Conservation (phyloP, 2,888 invertebrate genomes). For the Thecophora atra region DNA sequence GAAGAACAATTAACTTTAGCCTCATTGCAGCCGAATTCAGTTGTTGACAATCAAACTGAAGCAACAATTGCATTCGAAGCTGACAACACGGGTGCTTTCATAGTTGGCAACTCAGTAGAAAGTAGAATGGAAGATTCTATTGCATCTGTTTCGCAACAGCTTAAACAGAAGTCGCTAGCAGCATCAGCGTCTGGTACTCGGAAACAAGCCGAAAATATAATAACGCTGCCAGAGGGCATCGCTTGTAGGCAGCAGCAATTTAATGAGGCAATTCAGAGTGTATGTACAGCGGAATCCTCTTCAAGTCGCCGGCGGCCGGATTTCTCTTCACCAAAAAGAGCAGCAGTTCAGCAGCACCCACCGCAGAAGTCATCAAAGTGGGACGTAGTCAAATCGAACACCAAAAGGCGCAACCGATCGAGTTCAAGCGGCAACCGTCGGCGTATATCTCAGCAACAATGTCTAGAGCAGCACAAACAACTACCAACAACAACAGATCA, state of each 20-base stretch:
- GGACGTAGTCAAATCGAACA: not conserved
- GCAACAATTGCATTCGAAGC: slow-evolving; percentile 36
- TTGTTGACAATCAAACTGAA: not conserved
- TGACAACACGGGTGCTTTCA: slow-evolving; percentile 39
- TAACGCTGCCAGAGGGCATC: slow-evolving; percentile 40
- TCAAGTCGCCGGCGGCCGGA: too few relatives aligned
- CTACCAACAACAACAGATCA: slow-evolving; percentile 21
- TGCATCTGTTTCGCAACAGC: not conserved
- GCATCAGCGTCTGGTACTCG: slow-evolving; percentile 44
- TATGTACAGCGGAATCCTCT: not conserved
- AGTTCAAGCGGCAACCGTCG: slow-evolving; percentile 4
- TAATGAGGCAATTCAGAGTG: slow-evolving; percentile 23
- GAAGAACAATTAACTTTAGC: slow-evolving; percentile 12
- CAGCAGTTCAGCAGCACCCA: slow-evolving; percentile 31
- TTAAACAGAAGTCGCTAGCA: slow-evolving; percentile 41
- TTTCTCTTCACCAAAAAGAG: slow-evolving; percentile 18
- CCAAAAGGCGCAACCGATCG: not conserved
- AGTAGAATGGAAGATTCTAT: slow-evolving; percentile 27
- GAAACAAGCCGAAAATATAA: slow-evolving; percentile 42
- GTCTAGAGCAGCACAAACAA: slow-evolving; percentile 25
- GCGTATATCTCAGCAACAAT: slow-evolving; percentile 13
- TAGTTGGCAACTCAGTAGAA: slow-evolving; percentile 32
- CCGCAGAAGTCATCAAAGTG: not conserved
- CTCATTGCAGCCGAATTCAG: slow-evolving; percentile 26
- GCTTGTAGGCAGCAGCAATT: slow-evolving; percentile 35